A percentile compares a stretch with the other conserved stretches of the same genome.
Evolutionary conservation across 1,140 invertebrate genomes (phyloP).

Genomic region (Cyclina sinensis): DNA sequence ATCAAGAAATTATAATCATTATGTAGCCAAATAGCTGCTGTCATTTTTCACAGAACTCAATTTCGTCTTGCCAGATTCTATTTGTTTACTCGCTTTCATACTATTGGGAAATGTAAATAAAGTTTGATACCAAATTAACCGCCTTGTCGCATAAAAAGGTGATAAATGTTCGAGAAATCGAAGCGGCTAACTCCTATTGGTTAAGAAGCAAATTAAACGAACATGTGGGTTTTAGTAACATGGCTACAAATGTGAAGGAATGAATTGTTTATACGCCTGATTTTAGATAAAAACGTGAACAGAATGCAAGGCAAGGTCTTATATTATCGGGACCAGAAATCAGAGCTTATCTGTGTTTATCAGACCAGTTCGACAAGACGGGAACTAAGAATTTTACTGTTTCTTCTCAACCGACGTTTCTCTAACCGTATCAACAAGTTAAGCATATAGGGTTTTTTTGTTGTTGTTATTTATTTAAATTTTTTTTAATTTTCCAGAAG

Average conservation of each 20-base stretch:
- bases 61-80: not conserved
- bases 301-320: not conserved
- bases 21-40: too few species aligned
- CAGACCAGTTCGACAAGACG: not conserved
- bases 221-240: not conserved
- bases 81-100: not conserved
- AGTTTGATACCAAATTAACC: slow-evolving; percentile 8
- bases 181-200: slow-evolving; percentile 19
- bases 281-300: not conserved
- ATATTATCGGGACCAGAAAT: not conserved
- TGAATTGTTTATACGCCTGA: not conserved
- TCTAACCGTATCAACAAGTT: too few species aligned
- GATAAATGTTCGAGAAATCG: not conserved
- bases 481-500: too few species aligned
- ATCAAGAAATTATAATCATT: too few species aligned
- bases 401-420: too few species aligned
- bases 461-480: too few species aligned
- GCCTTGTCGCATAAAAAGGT: slow-evolving; percentile 8
- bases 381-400: too few species aligned
- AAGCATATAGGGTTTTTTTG: too few species aligned
- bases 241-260: not conserved
- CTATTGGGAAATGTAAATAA: slow-evolving; percentile 9
- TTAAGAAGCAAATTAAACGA: not conserved
- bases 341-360: not conserved
- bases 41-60: not conserved